phyloP scores from a whole-genome alignment of 2,113 vertebrate species.

The Lepisosteus oculatus region DNA sequence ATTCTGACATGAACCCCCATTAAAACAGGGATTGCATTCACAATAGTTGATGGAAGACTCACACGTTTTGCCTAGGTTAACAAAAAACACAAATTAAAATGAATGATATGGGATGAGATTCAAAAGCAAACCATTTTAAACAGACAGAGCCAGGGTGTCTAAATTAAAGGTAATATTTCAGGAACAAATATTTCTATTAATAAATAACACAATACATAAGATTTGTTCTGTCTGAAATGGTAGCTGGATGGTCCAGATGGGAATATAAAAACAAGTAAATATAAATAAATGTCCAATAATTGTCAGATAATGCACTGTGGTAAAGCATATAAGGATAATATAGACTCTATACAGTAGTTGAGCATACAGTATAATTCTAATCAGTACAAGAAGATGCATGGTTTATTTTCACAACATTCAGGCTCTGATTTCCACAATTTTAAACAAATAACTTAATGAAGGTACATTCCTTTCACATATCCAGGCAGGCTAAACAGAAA shows the following conservation, averaged over 20 bases:
- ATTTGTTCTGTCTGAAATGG: conserved; percentile 32
- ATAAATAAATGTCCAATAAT: conserved; percentile 5
- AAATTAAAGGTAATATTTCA: too few relatives aligned
- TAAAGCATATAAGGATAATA: conserved; percentile 2
- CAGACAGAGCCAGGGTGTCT: too few relatives aligned
- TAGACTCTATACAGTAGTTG: not conserved
- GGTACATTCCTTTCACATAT: conserved; percentile 57
- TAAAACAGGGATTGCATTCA: conserved; percentile 97
- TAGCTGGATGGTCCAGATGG: conserved; percentile 21
- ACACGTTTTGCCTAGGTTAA: conserved; percentile 87
- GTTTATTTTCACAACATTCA: conserved; percentile 31
- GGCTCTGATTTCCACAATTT: conserved; percentile 34
- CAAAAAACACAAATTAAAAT: conserved; percentile 73
- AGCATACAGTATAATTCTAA: too few relatives aligned
- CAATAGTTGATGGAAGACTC: conserved; percentile 94
- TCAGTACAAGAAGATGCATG: not conserved
- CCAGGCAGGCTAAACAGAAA: conserved; percentile 68
- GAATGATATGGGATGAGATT: conserved; percentile 45
- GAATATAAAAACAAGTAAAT: conserved; percentile 11
- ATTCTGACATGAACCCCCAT: conserved; percentile 93
- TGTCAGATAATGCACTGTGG: not conserved
- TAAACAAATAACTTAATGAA: conserved; percentile 58
- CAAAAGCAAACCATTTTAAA: conserved; percentile 29
- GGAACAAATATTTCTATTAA: conserved; percentile 7
- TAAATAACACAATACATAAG: conserved; percentile 33